These are phyloP conservation scores for Myopa testacea DNA, from an alignment of 2,888 invertebrate species.

Conservation along the genomic window DNA sequence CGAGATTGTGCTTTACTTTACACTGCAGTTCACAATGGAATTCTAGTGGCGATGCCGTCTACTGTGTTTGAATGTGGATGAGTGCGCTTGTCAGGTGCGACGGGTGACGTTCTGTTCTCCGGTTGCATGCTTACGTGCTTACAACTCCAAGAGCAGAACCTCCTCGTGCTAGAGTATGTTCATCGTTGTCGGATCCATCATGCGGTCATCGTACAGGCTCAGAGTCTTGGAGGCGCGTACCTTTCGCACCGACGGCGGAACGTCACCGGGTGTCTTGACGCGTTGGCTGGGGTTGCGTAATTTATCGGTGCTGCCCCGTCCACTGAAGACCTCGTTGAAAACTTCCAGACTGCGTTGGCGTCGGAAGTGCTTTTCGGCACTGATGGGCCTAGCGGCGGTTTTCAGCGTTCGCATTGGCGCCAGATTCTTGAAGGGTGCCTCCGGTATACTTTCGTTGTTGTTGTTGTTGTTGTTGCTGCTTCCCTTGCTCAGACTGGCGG, in stretches of 20 bases:
- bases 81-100: neutral
- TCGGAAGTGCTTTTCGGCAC: constrained; percentile 58
- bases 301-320: constrained; percentile 73
- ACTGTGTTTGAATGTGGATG: neutral
- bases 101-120: constrained; percentile 52
- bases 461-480: constrained; percentile 42
- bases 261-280: constrained; percentile 85
- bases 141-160: constrained; percentile 68
- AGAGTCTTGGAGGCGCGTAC: constrained; percentile 80
- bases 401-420: constrained; percentile 12
- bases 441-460: constrained; percentile 11
- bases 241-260: constrained; percentile 81
- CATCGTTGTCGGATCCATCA: constrained; percentile 75
- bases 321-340: constrained; percentile 80
- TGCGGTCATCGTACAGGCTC: constrained; percentile 88
- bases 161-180: constrained; percentile 69
- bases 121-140: constrained; percentile 46
- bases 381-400: constrained; percentile 14
- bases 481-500: constrained; percentile 57
- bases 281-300: constrained; percentile 81
- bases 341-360: constrained; percentile 81
- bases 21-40: no score
- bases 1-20: no score
- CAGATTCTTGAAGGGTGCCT: constrained; percentile 1
- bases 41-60: no score